A percentile compares a stretch with the other conserved stretches of the same genome.
These are phyloP conservation scores for Agelaius phoeniceus DNA, from an alignment of 2,113 vertebrate genomes.

Conservation along the genomic window DNA sequence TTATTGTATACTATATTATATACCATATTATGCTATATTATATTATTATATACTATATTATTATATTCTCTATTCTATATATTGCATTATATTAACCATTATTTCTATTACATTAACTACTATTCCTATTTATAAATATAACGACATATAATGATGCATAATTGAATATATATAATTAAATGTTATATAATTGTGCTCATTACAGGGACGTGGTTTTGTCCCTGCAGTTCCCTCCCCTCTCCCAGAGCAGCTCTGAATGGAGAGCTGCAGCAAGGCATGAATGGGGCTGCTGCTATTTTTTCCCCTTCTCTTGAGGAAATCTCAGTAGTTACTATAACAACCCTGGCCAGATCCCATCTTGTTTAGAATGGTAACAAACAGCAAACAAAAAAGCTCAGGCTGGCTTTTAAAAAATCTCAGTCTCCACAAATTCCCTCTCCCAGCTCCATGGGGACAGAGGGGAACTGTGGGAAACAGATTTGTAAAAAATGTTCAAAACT, in stretches of 20 bases:
- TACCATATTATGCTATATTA: no score
- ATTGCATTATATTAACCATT: not conserved
- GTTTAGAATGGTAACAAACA: slow-evolving; percentile 55
- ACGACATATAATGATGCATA: no score
- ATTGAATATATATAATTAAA: not conserved
- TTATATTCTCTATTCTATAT: no score
- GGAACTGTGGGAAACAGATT: not conserved
- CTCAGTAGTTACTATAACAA: slow-evolving; percentile 81
- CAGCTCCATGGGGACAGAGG: not conserved
- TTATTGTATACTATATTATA: no score
- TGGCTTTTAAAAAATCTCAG: not conserved
- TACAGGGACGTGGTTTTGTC: not conserved
- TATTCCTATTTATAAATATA: not conserved
- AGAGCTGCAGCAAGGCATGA: slow-evolving; percentile 50
- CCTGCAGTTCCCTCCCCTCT: not conserved
- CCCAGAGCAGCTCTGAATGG: slow-evolving; percentile 21
- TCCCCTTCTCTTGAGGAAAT: slow-evolving; percentile 67
- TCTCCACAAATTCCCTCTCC: not conserved
- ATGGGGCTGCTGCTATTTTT: slow-evolving; percentile 65
- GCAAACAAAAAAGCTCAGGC: not conserved
- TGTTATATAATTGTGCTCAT: not conserved
- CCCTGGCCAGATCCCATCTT: slow-evolving; percentile 75
- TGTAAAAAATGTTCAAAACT: not conserved
- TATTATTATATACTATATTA: no score
- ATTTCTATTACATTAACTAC: not conserved